Evolutionary conservation across 2,888 invertebrate species (phyloP).

Genomic region (Pseudanteris insignis): DNA sequence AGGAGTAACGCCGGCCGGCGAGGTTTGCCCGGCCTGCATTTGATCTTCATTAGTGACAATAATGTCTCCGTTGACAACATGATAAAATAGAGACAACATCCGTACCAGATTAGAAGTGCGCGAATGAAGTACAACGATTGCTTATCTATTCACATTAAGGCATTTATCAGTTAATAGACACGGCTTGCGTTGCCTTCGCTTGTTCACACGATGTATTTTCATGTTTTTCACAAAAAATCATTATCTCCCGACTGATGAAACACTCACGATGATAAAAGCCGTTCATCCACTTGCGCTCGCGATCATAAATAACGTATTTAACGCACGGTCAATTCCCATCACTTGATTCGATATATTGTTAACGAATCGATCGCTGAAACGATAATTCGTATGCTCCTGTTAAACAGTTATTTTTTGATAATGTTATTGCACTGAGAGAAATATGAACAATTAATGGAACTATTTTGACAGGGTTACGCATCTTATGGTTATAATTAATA

Average conservation of each 20-base stretch:
- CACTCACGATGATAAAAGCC: slow-evolving; percentile 12
- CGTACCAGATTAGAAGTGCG: slow-evolving; percentile 33
- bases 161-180: slow-evolving; percentile 31
- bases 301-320: slow-evolving; percentile 49
- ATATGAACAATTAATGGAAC: too few species aligned
- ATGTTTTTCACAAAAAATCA: slow-evolving; percentile 22
- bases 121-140: slow-evolving; percentile 23
- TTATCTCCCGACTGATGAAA: slow-evolving; percentile 20
- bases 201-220: slow-evolving; percentile 30
- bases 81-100: slow-evolving; percentile 41
- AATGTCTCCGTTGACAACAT: slow-evolving; percentile 34
- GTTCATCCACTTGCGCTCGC: slow-evolving; percentile 10
- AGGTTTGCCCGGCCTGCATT: slow-evolving; percentile 2
- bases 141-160: slow-evolving; percentile 36
- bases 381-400: too few species aligned
- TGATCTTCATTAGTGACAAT: slow-evolving; percentile 36
- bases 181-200: slow-evolving; percentile 12
- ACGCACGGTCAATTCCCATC: too few species aligned
- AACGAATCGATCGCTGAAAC: too few species aligned
- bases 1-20: not conserved
- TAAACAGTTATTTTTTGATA: too few species aligned
- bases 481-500: too few species aligned
- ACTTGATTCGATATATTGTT: too few species aligned
- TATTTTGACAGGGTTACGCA: too few species aligned
- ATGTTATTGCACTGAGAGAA: too few species aligned